phyloP scores from a whole-genome alignment of 2,888 invertebrate genomes.

The Xanthia icteritia region DNA sequence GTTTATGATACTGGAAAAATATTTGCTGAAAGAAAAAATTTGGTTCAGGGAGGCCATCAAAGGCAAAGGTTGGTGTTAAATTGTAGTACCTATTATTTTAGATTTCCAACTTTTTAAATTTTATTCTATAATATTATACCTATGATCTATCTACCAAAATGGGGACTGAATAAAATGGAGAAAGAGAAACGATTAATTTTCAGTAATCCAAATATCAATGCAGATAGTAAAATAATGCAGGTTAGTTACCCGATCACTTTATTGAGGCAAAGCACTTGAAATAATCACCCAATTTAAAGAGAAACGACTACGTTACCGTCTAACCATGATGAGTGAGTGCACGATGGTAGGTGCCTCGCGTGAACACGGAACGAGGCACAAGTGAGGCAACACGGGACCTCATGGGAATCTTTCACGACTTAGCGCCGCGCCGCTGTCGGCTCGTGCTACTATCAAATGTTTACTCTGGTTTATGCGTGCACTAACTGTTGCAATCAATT shows the following conservation, averaged over 20 bases:
- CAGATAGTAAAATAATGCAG: not conserved
- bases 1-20: not conserved
- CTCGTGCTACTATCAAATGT: slow-evolving; percentile 68
- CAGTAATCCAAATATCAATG: not conserved
- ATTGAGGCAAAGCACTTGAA: not conserved
- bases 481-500: slow-evolving; percentile 38
- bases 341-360: slow-evolving; percentile 59
- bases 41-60: not conserved
- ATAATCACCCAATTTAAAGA: not conserved
- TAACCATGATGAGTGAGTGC: slow-evolving; percentile 41
- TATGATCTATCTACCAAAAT: not conserved
- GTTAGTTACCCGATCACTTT: not conserved
- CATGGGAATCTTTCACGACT: slow-evolving; percentile 76
- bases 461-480: slow-evolving; percentile 50
- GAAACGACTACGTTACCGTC: not conserved
- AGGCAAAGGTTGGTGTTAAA: not conserved
- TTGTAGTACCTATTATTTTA: not conserved
- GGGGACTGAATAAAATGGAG: not conserved
- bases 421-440: slow-evolving; percentile 51
- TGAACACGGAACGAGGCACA: slow-evolving; percentile 62
- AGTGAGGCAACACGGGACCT: slow-evolving; percentile 68
- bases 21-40: not conserved
- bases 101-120: not conserved
- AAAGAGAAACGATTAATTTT: not conserved
- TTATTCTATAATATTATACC: not conserved